phyloP scores from a whole-genome alignment of 2,797 vertebrate species.

The Paguma larvata region DNA sequence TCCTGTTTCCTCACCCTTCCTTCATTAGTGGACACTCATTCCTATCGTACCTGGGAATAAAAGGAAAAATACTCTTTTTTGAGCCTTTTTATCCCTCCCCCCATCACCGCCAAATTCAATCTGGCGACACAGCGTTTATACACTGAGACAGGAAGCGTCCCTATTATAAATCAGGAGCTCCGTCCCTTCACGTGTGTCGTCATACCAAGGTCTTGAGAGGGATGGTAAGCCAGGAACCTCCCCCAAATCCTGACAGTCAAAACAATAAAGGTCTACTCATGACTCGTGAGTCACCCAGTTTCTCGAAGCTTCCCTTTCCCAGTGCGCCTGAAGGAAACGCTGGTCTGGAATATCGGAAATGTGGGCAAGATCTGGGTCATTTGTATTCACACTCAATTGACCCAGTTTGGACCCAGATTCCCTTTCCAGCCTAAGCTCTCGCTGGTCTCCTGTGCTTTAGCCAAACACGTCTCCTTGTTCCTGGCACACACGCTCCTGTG shows the following conservation, averaged over 20 bases:
- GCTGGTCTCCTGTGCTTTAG: slow-evolving; percentile 62
- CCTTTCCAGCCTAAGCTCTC: slow-evolving; percentile 51
- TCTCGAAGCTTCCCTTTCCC: slow-evolving; percentile 50
- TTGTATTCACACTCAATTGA: slow-evolving; percentile 76
- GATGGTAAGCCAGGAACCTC: slow-evolving; percentile 24
- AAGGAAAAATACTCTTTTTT: slow-evolving; percentile 51
- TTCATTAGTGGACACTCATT: slow-evolving; percentile 27
- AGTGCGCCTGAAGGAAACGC: not conserved
- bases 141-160: not conserved
- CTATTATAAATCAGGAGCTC: slow-evolving; percentile 45
- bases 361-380: slow-evolving; percentile 72
- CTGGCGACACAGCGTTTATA: not conserved
- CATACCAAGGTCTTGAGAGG: not conserved
- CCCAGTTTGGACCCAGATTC: slow-evolving; percentile 74
- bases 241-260: slow-evolving; percentile 29
- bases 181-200: slow-evolving; percentile 1
- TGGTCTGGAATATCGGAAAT: slow-evolving; percentile 74
- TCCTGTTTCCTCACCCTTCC: not conserved
- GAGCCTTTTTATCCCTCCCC: not conserved
- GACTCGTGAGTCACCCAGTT: slow-evolving; percentile 60
- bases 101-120: not conserved
- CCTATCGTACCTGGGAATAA: slow-evolving; percentile 43
- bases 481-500: slow-evolving; percentile 69
- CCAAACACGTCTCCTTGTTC: slow-evolving; percentile 71
- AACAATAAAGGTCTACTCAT: slow-evolving; percentile 24